Conservation (phyloP, 2,113 vertebrate species). For the Tauraco erythrolophus region DNA sequence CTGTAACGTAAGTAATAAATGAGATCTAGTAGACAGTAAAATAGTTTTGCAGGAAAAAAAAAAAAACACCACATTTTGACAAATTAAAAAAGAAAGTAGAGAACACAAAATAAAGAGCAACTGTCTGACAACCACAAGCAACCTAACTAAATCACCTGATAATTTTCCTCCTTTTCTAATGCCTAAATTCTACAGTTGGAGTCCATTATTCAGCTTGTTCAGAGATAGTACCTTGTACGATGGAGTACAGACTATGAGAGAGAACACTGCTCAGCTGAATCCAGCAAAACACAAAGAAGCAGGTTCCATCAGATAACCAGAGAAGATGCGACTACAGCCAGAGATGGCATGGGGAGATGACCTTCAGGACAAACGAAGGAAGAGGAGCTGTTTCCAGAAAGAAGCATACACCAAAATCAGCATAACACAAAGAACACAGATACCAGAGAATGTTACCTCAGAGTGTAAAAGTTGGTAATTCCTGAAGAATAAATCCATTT, state of each 20-base stretch:
- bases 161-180: background rate
- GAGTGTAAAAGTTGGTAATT: background rate
- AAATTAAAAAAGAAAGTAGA: background rate
- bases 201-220: conserved; percentile 7
- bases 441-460: background rate
- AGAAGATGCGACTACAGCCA: background rate
- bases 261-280: background rate
- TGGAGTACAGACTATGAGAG: background rate
- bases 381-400: background rate
- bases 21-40: background rate
- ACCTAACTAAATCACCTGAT: background rate
- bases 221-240: conserved; percentile 13
- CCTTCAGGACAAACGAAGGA: background rate
- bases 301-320: conserved; percentile 21
- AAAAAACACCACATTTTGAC: background rate
- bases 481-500: background rate
- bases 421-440: background rate
- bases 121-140: background rate
- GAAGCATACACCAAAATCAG: background rate
- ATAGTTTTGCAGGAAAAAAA: background rate
- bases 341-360: conserved; percentile 13
- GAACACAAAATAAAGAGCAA: background rate
- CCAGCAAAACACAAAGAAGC: background rate
- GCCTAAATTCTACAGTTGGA: background rate
- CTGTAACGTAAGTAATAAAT: background rate